These are phyloP conservation scores for Melolontha melolontha DNA, from an alignment of 2,888 invertebrate species.

Conservation along the genomic window DNA sequence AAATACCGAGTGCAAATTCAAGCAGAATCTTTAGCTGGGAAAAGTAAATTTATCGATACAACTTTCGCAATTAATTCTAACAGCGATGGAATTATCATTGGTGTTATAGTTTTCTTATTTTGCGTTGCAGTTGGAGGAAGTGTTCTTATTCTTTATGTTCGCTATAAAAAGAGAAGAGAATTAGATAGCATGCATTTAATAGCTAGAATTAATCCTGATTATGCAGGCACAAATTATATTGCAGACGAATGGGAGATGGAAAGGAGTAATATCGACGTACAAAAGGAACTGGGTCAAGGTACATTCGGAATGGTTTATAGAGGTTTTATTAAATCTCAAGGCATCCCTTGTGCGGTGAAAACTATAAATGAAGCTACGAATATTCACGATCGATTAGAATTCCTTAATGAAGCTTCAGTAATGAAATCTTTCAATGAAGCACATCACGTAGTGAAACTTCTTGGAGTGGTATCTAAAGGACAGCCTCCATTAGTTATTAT, in stretches of 20 bases:
- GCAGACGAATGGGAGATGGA: slow-evolving; percentile 81
- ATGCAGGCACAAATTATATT: slow-evolving; percentile 70
- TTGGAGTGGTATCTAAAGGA: slow-evolving; percentile 78
- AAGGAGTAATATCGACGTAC: slow-evolving; percentile 70
- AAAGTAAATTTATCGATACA: slow-evolving; percentile 60
- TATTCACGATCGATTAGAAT: slow-evolving; percentile 70
- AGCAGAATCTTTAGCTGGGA: slow-evolving; percentile 72
- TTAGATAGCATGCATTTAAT: slow-evolving; percentile 65
- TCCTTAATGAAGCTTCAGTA: slow-evolving; percentile 78
- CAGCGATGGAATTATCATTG: slow-evolving; percentile 24
- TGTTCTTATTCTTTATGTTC: slow-evolving; percentile 51
- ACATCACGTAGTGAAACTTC: slow-evolving; percentile 75
- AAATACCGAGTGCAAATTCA: slow-evolving; percentile 71
- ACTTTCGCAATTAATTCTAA: slow-evolving; percentile 22
- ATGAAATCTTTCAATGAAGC: slow-evolving; percentile 78
- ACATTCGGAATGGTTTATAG: slow-evolving; percentile 81
- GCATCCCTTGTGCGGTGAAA: slow-evolving; percentile 71
- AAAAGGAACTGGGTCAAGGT: slow-evolving; percentile 74
- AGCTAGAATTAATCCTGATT: slow-evolving; percentile 75
- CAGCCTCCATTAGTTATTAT: slow-evolving; percentile 80
- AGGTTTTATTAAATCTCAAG: slow-evolving; percentile 67
- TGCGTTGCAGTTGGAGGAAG: slow-evolving; percentile 48
- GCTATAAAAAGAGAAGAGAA: slow-evolving; percentile 57
- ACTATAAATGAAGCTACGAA: slow-evolving; percentile 73
- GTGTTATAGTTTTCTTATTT: slow-evolving; percentile 41